Base-by-base conservation (phyloP, 2,888 invertebrate species). In the Acleris holmiana region DNA sequence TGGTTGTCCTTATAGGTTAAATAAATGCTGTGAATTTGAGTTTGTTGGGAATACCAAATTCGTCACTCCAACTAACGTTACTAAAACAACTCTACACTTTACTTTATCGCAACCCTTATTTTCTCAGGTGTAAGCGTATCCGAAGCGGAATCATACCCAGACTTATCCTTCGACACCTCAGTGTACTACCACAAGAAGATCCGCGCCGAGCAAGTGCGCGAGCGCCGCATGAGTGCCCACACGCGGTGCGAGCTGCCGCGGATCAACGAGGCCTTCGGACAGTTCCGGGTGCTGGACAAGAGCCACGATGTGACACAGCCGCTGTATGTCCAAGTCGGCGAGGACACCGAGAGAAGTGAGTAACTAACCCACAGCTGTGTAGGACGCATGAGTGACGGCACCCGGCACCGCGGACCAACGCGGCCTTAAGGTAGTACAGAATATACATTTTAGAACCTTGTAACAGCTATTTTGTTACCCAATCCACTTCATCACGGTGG, bases 141-240 rank as follows among this genome's bases (percentile, higher is more conserved):
- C 7, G 41, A 59, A 5, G 21, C 64, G 8, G 41, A 59, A 5
- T 3, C 55, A 4, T 47, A 41, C 19, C 48, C 53, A 54, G 58
- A 58, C 13, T 6, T 58, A 1, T 53, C 41, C 18, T 7, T 17
- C 40, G 5, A 25, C 18, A 35, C 46, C 25, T 58, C 58, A 0
- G 75, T 76, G 7, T 84, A 85, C 57, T 83, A 80, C 64, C 85
- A 85, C 49, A 85, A 86, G 68, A 83, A 84, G 62, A 82, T 83
- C 1, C 72, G 81, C 4, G 73, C 77, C 0, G 83, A 85, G 40
- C 77, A 82, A 64, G 71, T 82, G 0, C 70, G 76, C 35, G 72
- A 74, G 21, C 67, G 65, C 19, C 55, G 68, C n/a, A 6, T 53
- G 47, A 63, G 48, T 47, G 57, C 57, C 66, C 60, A 19, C 56